A percentile compares a stretch with the other conserved stretches of the same genome.
phyloP scores from a whole-genome alignment of 2,113 vertebrate genomes.

The Andinoacara biseriatus region DNA sequence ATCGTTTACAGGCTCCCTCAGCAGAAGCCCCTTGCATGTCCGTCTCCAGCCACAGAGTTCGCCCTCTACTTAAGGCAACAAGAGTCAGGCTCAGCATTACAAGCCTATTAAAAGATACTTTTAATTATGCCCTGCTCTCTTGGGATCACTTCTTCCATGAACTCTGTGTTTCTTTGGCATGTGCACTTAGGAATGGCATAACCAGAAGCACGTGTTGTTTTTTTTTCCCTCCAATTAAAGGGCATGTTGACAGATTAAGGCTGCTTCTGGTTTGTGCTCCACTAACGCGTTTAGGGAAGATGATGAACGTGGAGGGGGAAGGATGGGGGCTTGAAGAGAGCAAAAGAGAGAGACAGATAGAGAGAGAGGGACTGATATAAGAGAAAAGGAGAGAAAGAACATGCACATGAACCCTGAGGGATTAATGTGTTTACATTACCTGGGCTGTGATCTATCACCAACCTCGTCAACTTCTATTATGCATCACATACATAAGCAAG shows the following conservation, averaged over 20 bases:
- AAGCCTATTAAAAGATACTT: conserved; percentile 79
- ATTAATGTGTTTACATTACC: conserved; percentile 82
- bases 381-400: conserved; percentile 52
- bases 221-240: conserved; percentile 81
- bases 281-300: conserved; percentile 78
- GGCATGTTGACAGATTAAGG: conserved; percentile 81
- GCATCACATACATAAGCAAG: conserved; percentile 74
- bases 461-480: conserved; percentile 80
- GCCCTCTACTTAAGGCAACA: conserved; percentile 81
- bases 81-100: conserved; percentile 76
- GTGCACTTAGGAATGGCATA: conserved; percentile 73
- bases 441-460: conserved; percentile 81
- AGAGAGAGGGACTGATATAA: conserved; percentile 26
- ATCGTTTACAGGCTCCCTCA: conserved; percentile 80
- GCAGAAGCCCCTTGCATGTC: conserved; percentile 71
- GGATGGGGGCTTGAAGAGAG: background rate
- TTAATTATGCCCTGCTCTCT: conserved; percentile 73
- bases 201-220: conserved; percentile 76
- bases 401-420: conserved; percentile 74
- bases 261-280: conserved; percentile 78
- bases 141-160: conserved; percentile 66
- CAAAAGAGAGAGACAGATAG: conserved; percentile 10
- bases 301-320: conserved; percentile 55
- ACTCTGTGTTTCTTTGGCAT: conserved; percentile 68
- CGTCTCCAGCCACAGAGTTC: conserved; percentile 74